Conservation (phyloP, 2,797 vertebrate species). For the Naso thynnoides region DNA sequence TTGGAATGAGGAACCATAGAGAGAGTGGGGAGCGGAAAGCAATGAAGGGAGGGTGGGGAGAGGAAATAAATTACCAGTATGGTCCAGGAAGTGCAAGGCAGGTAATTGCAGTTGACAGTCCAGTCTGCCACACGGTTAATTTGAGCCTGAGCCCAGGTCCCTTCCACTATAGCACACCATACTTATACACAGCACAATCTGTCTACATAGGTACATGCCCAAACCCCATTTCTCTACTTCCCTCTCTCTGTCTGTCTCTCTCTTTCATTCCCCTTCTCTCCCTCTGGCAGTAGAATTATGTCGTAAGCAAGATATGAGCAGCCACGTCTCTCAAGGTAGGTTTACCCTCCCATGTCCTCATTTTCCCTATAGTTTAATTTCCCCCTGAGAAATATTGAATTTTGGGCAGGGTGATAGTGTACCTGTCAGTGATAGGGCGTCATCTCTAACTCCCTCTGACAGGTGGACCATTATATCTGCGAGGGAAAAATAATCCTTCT, state of each 20-base stretch:
- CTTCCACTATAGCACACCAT: conserved; percentile 87
- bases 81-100: conserved; percentile 88
- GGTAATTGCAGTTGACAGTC: conserved; percentile 93
- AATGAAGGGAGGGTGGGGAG: conserved; percentile 68
- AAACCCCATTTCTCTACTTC: conserved; percentile 66
- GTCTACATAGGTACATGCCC: conserved; percentile 74
- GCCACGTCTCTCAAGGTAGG: conserved; percentile 89
- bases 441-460: conserved; percentile 94
- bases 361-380: conserved; percentile 82
- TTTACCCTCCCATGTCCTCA: conserved; percentile 80
- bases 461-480: conserved; percentile 92
- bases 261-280: conserved; percentile 38
- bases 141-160: conserved; percentile 93
- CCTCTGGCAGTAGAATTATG: conserved; percentile 84
- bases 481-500: conserved; percentile 90
- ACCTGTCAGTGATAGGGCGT: conserved; percentile 96
- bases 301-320: conserved; percentile 95
- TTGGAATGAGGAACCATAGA: conserved; percentile 65
- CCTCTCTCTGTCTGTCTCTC: conserved; percentile 38
- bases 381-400: conserved; percentile 83
- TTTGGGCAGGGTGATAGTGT: conserved; percentile 92
- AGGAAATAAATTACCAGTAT: conserved; percentile 80
- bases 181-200: conserved; percentile 88
- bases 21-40: conserved; percentile 59
- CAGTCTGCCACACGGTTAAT: conserved; percentile 94